Evolutionary conservation across 2,888 invertebrate species (phyloP), one percentile per base, ranked within the genome.

Genomic region (Meiosimyza decipiens): DNA sequence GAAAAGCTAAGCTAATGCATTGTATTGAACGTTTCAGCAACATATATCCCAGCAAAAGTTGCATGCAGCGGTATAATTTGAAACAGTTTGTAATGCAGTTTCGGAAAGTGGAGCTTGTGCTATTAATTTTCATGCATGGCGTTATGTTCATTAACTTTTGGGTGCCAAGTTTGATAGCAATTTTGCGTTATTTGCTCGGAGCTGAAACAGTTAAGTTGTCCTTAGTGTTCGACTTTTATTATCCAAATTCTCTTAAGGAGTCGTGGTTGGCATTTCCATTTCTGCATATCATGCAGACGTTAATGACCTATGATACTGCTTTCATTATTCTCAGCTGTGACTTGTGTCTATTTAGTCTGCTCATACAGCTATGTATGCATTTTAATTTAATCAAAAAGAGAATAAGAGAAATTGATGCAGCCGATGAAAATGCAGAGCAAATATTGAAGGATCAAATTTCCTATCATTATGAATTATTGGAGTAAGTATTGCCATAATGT

Each of bases 391-490:
- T 28, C 11, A 7, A 5, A 12, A n/a, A 67, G 28, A 51, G 69
- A 28, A 76, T 76, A 7, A 47, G 60, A 16, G 75, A 74, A 55
- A 69, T 76, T 16, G 47, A 73, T n/a, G 72, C 76, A 49, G 22
- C 16, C 1, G 50, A 68, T 11, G 18, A 15, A 6, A 71, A 59
- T 2, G 70, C 67, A 16, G 15, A 72, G 47, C 4, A 18, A 13
- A 11, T 28, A 7, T 51, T 75, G 49, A 55, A 69, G n/a, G 33
- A 28, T 6, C 67, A 71, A 13, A 22, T 22, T 22, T 22, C 3
- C 22, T 22, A 22, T 22, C 22, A 22, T 22, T 2, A 22, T 22
- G 22, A 22, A 2, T 22, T 22, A 22, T 3, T 22, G 22, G 22
- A 22, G 22, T 22, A 22, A 22, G 22, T 22, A 22, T 22, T 22